Percentiles rank a stretch among this genome's conserved stretches.
Conservation (phyloP, 2,113 vertebrate genomes). For the Formicarius rufipectus region DNA sequence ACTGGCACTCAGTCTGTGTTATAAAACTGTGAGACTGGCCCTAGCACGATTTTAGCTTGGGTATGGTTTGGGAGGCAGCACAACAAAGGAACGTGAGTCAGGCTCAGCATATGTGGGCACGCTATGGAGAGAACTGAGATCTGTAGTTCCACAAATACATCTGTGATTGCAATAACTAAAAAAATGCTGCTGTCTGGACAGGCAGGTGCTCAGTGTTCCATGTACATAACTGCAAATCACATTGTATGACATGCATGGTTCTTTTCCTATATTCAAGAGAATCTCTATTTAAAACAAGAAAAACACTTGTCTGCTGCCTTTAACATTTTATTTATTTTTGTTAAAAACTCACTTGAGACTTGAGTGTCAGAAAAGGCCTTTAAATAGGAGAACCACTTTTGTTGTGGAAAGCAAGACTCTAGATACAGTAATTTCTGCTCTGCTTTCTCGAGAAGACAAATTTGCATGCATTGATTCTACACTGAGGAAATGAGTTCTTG, state of each 20-base stretch:
- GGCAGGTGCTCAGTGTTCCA: fast-evolving
- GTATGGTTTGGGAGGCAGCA: not conserved
- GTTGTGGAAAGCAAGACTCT: not conserved
- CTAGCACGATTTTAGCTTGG: not conserved
- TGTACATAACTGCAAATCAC: not conserved
- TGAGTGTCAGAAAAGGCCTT: not conserved
- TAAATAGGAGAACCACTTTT: not conserved
- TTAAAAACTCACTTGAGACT: not conserved
- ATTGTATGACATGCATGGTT: not conserved
- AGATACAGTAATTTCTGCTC: not conserved
- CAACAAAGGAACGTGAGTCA: not conserved
- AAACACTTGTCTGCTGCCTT: not conserved
- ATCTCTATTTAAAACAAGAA: not conserved
- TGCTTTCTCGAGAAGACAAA: not conserved
- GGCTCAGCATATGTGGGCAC: fast-evolving
- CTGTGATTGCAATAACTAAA: not conserved
- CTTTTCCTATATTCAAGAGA: not conserved
- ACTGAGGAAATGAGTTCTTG: not conserved
- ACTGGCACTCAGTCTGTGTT: not conserved
- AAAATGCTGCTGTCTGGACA: not conserved
- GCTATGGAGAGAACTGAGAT: not conserved
- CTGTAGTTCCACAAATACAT: not conserved
- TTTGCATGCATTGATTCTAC: not conserved
- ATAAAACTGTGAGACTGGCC: not conserved
- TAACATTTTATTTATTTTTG: not conserved